Conservation (phyloP, 2,113 vertebrate species). For the Heptranchias perlo region DNA sequence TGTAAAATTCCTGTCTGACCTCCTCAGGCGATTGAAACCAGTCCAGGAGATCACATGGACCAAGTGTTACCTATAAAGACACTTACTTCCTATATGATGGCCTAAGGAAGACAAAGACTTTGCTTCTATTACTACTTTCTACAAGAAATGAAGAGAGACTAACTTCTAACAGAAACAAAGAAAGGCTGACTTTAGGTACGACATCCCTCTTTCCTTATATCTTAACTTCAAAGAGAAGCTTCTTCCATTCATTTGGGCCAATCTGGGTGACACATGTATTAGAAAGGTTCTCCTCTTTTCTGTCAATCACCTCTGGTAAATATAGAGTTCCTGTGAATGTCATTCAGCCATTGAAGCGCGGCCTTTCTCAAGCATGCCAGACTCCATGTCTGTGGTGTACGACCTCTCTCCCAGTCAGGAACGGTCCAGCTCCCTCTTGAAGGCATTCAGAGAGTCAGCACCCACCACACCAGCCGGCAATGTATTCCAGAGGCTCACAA, state of each 20-base stretch:
- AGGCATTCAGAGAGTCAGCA: too few relatives aligned
- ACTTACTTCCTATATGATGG: too few relatives aligned
- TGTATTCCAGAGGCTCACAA: too few relatives aligned
- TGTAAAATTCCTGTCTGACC: too few relatives aligned
- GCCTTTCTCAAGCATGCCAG: not conserved
- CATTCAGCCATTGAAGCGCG: not conserved
- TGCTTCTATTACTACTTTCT: not conserved
- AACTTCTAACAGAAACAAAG: not conserved
- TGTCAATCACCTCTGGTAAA: not conserved
- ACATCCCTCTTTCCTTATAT: not conserved
- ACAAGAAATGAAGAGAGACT: not conserved
- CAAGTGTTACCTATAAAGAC: too few relatives aligned
- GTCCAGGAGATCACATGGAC: too few relatives aligned
- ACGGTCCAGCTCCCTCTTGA: too few relatives aligned
- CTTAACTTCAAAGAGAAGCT: not conserved
- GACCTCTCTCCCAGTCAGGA: not conserved
- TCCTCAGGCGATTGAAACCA: too few relatives aligned
- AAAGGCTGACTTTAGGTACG: not conserved
- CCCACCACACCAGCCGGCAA: too few relatives aligned
- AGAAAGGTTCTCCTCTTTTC: too few relatives aligned
- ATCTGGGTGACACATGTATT: not conserved
- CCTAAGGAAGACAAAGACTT: not conserved
- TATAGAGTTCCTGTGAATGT: not conserved
- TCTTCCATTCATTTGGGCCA: not conserved
- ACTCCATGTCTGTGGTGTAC: not conserved